Evolutionary conservation across 2,113 vertebrate genomes (phyloP).

Genomic region (Pandion haliaetus): DNA sequence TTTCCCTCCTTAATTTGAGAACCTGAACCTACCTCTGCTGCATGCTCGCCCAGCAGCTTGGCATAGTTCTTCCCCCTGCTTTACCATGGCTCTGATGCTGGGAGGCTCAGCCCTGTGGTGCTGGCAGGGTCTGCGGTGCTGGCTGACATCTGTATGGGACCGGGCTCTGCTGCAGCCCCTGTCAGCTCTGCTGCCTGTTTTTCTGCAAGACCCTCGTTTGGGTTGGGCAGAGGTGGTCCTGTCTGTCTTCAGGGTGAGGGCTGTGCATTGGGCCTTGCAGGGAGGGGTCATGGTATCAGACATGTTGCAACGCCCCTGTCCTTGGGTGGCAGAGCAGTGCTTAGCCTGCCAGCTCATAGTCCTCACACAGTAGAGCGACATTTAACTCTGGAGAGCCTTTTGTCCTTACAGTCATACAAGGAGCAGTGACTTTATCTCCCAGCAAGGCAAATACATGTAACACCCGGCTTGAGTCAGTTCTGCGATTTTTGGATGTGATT

Average conservation of each 20-base stretch:
- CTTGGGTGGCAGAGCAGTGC: neutral
- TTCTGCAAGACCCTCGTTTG: accelerated
- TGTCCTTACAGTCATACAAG: neutral
- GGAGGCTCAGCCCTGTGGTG: neutral
- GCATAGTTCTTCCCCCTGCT: neutral
- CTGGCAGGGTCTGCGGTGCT: neutral
- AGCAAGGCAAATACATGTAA: neutral
- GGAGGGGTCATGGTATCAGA: neutral
- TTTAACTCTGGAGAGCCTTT: neutral
- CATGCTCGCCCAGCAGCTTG: neutral
- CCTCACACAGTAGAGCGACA: neutral
- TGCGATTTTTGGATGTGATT: neutral
- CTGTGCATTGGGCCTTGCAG: neutral
- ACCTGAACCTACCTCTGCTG: neutral
- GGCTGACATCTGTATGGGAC: neutral
- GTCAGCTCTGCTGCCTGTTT: neutral
- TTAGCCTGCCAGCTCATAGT: neutral
- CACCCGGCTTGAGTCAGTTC: neutral
- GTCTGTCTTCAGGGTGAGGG: neutral
- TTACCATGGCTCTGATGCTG: accelerated
- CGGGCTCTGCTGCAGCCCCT: neutral
- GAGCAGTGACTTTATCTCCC: neutral
- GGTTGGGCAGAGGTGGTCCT: neutral
- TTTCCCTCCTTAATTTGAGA: neutral
- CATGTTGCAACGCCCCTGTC: neutral